These are phyloP conservation scores for Pampusana beccarii DNA, from an alignment of 2,113 vertebrate genomes.

Conservation along the genomic window DNA sequence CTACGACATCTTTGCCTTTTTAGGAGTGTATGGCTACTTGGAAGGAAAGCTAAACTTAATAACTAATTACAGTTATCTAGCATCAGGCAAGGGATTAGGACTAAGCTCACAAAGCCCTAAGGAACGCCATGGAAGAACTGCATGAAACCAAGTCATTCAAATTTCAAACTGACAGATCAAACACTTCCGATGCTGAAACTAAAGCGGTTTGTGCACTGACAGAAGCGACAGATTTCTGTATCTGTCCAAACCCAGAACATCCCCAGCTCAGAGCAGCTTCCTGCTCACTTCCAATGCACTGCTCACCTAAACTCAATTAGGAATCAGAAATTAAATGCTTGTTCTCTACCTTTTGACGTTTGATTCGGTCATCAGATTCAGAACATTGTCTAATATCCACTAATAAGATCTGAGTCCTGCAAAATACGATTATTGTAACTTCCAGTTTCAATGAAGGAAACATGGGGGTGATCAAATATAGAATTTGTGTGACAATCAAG, in stretches of 20 bases:
- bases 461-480: background rate
- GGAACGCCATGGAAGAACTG: background rate
- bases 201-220: accelerated
- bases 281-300: background rate
- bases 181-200: background rate
- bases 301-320: background rate
- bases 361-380: background rate
- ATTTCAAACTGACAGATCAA: background rate
- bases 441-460: background rate
- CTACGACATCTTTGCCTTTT: background rate
- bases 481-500: background rate
- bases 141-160: background rate
- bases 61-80: background rate
- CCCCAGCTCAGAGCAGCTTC: background rate
- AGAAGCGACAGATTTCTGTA: background rate
- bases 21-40: background rate
- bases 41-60: background rate
- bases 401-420: background rate
- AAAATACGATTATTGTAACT: background rate
- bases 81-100: background rate
- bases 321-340: background rate
- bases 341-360: background rate
- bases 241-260: background rate
- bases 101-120: background rate
- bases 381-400: background rate